Evolutionary conservation across 2,113 vertebrate species (phyloP).

Genomic region (Motacilla tschutschensis): DNA sequence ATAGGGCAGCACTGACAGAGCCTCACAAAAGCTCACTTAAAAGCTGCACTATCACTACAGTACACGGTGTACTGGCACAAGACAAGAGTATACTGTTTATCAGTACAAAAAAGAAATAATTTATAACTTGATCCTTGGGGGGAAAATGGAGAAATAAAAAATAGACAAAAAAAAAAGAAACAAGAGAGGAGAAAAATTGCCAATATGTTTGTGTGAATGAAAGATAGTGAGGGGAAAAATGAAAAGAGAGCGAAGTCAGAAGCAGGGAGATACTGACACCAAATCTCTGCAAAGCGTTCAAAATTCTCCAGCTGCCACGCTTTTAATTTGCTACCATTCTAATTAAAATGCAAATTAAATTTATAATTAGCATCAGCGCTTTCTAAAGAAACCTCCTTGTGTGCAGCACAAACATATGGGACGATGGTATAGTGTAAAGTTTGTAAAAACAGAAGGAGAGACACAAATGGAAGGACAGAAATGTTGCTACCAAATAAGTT

Average conservation of each 20-base stretch:
- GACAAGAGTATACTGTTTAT: slow-evolving; percentile 59
- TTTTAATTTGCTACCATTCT: slow-evolving; percentile 99
- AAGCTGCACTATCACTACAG: slow-evolving; percentile 34
- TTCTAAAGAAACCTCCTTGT: slow-evolving; percentile 97
- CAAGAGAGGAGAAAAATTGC: slow-evolving; percentile 52
- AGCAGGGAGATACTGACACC: slow-evolving; percentile 82
- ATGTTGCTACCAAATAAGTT: slow-evolving; percentile 51
- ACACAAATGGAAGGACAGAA: slow-evolving; percentile 50
- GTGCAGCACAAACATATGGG: slow-evolving; percentile 95
- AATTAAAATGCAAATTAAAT: slow-evolving; percentile 99
- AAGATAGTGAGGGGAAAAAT: slow-evolving; percentile 74
- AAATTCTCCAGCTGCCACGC: slow-evolving; percentile 99
- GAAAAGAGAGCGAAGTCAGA: slow-evolving; percentile 76
- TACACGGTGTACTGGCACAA: slow-evolving; percentile 35
- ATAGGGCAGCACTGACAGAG: neutral
- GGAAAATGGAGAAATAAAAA: slow-evolving; percentile 36
- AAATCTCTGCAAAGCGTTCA: slow-evolving; percentile 90
- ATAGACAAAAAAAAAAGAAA: slow-evolving; percentile 35
- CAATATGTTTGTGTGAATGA: slow-evolving; percentile 76
- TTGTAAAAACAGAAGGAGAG: slow-evolving; percentile 75
- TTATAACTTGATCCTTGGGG: slow-evolving; percentile 62
- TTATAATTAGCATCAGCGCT: slow-evolving; percentile 99
- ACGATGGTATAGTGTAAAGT: slow-evolving; percentile 77
- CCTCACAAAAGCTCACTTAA: slow-evolving; percentile 43
- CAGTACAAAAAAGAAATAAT: slow-evolving; percentile 69